These are phyloP conservation scores for Machimus atricapillus DNA, from an alignment of 2,888 invertebrate species.

Conservation along the genomic window DNA sequence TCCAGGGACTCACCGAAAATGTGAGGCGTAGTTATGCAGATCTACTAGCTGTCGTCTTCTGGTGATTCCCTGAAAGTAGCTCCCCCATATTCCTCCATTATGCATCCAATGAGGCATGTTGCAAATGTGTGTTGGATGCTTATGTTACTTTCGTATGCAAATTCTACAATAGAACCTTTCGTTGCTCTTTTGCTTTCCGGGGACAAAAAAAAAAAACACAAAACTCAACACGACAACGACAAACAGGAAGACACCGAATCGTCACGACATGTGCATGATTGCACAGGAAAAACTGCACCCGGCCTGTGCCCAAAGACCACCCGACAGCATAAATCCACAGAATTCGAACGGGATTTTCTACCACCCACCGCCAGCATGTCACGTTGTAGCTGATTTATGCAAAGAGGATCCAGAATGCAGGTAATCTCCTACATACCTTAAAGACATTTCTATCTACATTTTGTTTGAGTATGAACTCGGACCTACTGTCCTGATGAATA, in stretches of 20 bases:
- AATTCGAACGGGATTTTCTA: constrained; percentile 62
- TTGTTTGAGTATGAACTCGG: background rate
- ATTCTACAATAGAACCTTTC: constrained; percentile 10
- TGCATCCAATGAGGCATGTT: constrained; percentile 3
- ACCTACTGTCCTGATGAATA: background rate
- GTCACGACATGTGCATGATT: constrained; percentile 85
- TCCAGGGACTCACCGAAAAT: background rate
- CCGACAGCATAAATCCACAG: constrained; percentile 66
- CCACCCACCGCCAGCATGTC: constrained; percentile 82
- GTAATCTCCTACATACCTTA: constrained; percentile 64
- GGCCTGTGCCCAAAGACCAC: constrained; percentile 82
- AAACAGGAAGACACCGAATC: constrained; percentile 83
- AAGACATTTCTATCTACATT: constrained; percentile 41
- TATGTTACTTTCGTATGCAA: background rate
- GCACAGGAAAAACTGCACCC: constrained; percentile 91
- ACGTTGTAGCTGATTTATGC: constrained; percentile 83
- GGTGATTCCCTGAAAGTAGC: background rate
- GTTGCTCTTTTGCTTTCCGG: constrained; percentile 1
- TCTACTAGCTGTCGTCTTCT: background rate
- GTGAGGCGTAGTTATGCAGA: background rate
- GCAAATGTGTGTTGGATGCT: background rate
- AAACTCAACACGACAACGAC: background rate
- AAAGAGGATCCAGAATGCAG: constrained; percentile 84
- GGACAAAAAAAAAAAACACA: background rate
- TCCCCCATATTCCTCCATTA: constrained; percentile 8